Base-by-base conservation (phyloP, 1,140 invertebrate genomes). In the Brachionus manjavacas region DNA sequence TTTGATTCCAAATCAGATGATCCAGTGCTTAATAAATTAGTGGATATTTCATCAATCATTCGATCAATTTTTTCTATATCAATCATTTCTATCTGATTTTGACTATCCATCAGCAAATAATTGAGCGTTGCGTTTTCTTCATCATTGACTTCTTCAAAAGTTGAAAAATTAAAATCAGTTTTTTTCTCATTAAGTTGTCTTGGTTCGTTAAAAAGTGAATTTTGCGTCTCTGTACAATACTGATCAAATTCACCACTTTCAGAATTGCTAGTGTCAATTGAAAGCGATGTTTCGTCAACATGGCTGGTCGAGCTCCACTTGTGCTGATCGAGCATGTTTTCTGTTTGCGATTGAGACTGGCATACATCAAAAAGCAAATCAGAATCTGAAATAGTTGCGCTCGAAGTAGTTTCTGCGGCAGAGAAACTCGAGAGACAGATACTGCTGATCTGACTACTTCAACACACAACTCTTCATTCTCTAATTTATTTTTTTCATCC, bases 351-450 rank as follows among this genome's bases (percentile, higher is more conserved):
- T 25, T 49, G 20, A 76, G 20, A 11, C 16, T 49, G 12, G 46
- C 8, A 49, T 6, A 11, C 41, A 76, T 76, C 25, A 76, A 23
- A 76, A 76, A 20, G 46, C 9, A 76, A 25, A 76, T 9, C 31
- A 76, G 31, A 76, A 49, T 76, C 43, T 49, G 72, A 76, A 20
- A 25, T 12, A 76, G n/a, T 76, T 49, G 72, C 12, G 11, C 11
- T 49, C 31, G 72, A 76, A 76, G 72, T 20, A 76, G 72, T 76
- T 76, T 76, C 72, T 76, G 16, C 72, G 72, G 72, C 72, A 49
- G 72, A 76, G 72, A 76, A 76, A 76, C 72, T 76, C 72, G 72
- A 76, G 72, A 76, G 72, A 49, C 72, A 49, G 72, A 76, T 76
- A 46, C 72, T 52, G 72, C 72, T 76, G 72, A 76, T 76, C 72